A percentile compares a stretch with the other conserved stretches of the same genome.
phyloP scores from a whole-genome alignment of 2,113 vertebrate species.

The Poeciliopsis occidentalis region DNA sequence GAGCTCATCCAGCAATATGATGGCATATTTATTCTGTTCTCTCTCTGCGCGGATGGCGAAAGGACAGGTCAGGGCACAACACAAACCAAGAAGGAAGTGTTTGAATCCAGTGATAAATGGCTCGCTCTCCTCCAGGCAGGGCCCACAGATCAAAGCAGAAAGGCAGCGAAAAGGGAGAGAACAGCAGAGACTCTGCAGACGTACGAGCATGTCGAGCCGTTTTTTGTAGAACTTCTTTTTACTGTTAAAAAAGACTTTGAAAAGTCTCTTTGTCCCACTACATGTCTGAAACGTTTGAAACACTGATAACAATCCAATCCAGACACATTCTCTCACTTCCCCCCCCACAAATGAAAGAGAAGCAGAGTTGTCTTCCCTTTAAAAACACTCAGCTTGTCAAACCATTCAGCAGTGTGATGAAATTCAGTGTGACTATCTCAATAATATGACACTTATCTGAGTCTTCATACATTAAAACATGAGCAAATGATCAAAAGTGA shows the following conservation, averaged over 20 bases:
- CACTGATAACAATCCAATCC: background rate
- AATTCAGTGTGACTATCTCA: slow-evolving; percentile 61
- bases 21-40: slow-evolving; percentile 63
- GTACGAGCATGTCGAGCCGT: background rate
- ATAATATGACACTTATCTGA: slow-evolving; percentile 54
- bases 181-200: slow-evolving; percentile 4
- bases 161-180: slow-evolving; percentile 20
- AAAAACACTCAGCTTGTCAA: slow-evolving; percentile 37
- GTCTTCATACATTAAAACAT: slow-evolving; percentile 72
- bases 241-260: background rate
- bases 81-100: slow-evolving; percentile 51
- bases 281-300: background rate
- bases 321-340: background rate
- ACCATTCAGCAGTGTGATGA: slow-evolving; percentile 36
- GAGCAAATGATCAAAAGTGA: slow-evolving; percentile 68
- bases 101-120: slow-evolving; percentile 61
- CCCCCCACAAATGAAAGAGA: background rate
- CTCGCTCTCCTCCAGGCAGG: slow-evolving; percentile 22
- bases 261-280: background rate
- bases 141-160: slow-evolving; percentile 30
- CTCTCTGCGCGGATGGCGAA: slow-evolving; percentile 24
- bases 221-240: background rate
- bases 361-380: background rate
- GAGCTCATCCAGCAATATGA: background rate
- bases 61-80: slow-evolving; percentile 46